These are phyloP conservation scores for Corythaixoides concolor DNA, from an alignment of 2,113 vertebrate genomes.

Conservation along the genomic window DNA sequence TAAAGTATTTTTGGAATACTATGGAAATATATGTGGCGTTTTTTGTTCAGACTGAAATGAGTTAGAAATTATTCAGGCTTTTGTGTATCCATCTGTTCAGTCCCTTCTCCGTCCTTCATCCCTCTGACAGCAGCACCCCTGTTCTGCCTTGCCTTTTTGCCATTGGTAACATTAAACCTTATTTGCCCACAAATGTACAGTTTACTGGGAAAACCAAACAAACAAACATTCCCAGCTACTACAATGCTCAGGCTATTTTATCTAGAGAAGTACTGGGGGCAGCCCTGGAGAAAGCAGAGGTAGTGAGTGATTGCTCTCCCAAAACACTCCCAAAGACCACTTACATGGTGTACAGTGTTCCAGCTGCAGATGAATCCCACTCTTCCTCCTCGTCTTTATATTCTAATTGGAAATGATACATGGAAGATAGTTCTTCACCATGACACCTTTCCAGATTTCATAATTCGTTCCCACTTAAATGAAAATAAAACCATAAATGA, in stretches of 20 bases:
- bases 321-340: neutral
- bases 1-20: neutral
- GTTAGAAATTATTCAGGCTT: neutral
- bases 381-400: neutral
- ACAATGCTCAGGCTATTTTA: neutral
- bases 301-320: neutral
- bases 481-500: neutral
- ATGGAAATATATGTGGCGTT: neutral
- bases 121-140: neutral
- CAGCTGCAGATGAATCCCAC: fast-evolving
- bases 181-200: neutral
- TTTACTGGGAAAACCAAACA: neutral
- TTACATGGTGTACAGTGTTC: neutral
- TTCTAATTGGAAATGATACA: neutral
- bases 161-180: neutral
- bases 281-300: neutral
- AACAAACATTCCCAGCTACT: neutral
- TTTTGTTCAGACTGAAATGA: neutral
- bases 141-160: neutral
- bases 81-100: neutral
- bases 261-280: neutral
- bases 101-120: neutral
- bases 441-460: neutral
- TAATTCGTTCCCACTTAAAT: neutral
- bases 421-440: neutral